Percentiles rank a stretch among this genome's conserved stretches.
These are phyloP conservation scores for Streblospio benedicti DNA, from an alignment of 1,140 invertebrate genomes.

Conservation along the genomic window DNA sequence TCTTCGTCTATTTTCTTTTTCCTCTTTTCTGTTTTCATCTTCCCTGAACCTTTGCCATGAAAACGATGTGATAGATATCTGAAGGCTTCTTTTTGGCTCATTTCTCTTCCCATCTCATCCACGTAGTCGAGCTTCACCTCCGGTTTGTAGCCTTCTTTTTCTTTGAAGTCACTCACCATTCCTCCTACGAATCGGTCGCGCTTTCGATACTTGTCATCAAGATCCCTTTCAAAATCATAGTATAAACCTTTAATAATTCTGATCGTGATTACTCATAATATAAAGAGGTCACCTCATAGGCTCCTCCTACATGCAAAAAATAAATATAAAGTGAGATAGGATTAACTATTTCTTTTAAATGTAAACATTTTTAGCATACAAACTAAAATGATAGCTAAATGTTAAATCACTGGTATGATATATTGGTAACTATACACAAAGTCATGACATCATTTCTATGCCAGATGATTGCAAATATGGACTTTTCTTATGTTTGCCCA, in stretches of 20 bases:
- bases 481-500: no score
- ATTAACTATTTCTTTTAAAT: constrained; percentile 3
- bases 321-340: constrained; percentile 8
- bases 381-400: no score
- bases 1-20: constrained; percentile 91
- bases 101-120: constrained; percentile 82
- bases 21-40: constrained; percentile 96
- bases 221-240: constrained; percentile 59
- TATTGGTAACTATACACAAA: no score
- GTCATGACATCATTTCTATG: no score
- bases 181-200: constrained; percentile 69
- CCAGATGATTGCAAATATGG: no score
- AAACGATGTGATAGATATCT: constrained; percentile 84
- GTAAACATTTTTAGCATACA: not conserved
- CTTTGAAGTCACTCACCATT: constrained; percentile 81
- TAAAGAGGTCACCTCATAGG: no score
- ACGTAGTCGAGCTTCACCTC: constrained; percentile 96
- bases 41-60: constrained; percentile 97
- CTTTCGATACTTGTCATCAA: constrained; percentile 64
- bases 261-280: not conserved
- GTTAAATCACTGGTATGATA: no score
- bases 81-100: constrained; percentile 95
- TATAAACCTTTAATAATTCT: constrained; percentile 5
- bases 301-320: no score
- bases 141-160: constrained; percentile 87